Evolutionary conservation across 2,888 invertebrate species (phyloP), one percentile per base, ranked within the genome.

Genomic region (Nephrotoma guestfalica): DNA sequence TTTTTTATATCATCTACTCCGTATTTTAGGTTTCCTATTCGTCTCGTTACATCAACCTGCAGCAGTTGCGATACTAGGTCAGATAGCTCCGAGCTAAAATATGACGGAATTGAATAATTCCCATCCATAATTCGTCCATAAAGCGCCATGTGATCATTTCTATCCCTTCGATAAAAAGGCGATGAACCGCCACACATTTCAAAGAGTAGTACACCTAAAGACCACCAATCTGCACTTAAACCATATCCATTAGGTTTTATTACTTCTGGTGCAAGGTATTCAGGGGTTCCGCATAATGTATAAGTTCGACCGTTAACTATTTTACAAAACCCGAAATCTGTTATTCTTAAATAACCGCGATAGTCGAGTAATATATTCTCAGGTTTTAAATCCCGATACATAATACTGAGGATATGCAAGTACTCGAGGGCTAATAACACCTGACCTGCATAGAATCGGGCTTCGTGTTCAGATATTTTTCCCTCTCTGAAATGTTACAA

Each of bases 181-280:
- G 98, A 97, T 91, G 96, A 96, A 0, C 99, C 99, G 15, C 97
- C 96, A 84, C 95, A 95, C 95, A 98, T 96, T 93, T 98, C 98
- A 91, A 93, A 98, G 71, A 98, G 92, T 5, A 98, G 92, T 0
- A 98, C 94, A 0, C 97, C 99, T 88, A 97, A 94, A 0, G 98
- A 96, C 99, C 99, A 99, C 97, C 98, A 99, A 90, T 99, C 99
- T 0, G 98, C 98, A 0, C 97, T 96, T 89, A 94, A 95, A 86
- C 97, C 97, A 91, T 99, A 98, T 0, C 98, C 98, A 91, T 96
- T 97, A 87, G 96, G 96, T 88, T 97, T 93, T 88, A 98, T 97
- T 30, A 96, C 94, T 91, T 99, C 98, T 0, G 97, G 97, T 0
- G 99, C 99, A 88, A 99, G 93, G 92, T 99, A 99, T 92, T 99